Conservation (phyloP, 1,140 invertebrate species). For the Platyscapa corneri region DNA sequence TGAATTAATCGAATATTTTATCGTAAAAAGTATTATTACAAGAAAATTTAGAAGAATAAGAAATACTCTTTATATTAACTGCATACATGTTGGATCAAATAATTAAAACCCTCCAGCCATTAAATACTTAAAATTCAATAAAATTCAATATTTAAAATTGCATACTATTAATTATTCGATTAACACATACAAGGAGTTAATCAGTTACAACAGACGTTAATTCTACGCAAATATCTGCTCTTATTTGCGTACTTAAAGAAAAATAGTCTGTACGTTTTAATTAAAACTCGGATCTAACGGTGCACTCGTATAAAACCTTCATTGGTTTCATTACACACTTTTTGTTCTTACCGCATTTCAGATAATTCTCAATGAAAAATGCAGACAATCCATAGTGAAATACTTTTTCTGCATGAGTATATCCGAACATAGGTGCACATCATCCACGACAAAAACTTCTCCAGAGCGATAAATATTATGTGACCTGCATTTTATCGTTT, state of each 20-base stretch:
- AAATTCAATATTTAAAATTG: too few species aligned
- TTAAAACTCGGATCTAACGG: not conserved
- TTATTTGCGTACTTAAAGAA: not conserved
- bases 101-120: too few species aligned
- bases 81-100: too few species aligned
- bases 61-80: too few species aligned
- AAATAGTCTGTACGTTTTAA: not conserved
- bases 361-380: slow-evolving; percentile 44
- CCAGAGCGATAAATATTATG: slow-evolving; percentile 39
- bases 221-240: not conserved
- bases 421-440: not conserved
- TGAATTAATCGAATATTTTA: too few species aligned
- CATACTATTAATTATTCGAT: not conserved
- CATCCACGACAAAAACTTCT: slow-evolving; percentile 35
- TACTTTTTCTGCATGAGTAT: slow-evolving; percentile 28
- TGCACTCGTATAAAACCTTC: not conserved
- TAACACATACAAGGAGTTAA: not conserved
- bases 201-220: not conserved
- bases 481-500: slow-evolving; percentile 39
- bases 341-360: not conserved
- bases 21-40: not conserved
- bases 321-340: not conserved
- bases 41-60: not conserved
- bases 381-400: slow-evolving; percentile 33
- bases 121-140: too few species aligned